A percentile compares a stretch with the other conserved stretches of the same genome.
phyloP scores from a whole-genome alignment of 1,140 invertebrate species.

The Zaprionus lachaisei region DNA sequence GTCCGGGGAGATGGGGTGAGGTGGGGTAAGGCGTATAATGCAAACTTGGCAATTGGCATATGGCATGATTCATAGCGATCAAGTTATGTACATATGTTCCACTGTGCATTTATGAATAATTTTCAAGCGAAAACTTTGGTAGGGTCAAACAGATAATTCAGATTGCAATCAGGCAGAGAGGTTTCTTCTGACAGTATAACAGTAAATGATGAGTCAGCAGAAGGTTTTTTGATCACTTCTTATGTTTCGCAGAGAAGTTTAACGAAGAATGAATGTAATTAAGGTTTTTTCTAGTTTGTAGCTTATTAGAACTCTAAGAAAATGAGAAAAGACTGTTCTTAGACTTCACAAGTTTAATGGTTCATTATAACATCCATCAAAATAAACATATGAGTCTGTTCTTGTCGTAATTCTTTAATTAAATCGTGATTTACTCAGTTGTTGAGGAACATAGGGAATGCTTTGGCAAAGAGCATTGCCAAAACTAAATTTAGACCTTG shows the following conservation, averaged over 20 bases:
- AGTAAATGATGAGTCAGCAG: conserved; percentile 8
- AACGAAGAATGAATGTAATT: neutral
- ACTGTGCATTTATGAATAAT: conserved; percentile 23
- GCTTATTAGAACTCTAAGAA: neutral
- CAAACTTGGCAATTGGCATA: conserved; percentile 28
- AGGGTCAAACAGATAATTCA: conserved; percentile 19
- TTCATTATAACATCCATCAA: neutral
- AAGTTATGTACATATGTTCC: conserved; percentile 17
- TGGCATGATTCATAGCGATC: conserved; percentile 32
- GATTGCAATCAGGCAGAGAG: conserved; percentile 6
- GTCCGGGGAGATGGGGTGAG: neutral
- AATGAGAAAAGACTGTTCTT: neutral
- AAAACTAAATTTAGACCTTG: conserved; percentile 9
- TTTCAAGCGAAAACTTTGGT: conserved; percentile 6
- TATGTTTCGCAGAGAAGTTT: neutral
- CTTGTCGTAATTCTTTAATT: neutral
- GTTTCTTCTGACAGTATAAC: conserved; percentile 4
- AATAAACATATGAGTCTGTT: neutral
- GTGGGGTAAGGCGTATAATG: conserved; percentile 22
- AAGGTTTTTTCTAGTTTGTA: neutral
- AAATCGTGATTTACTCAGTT: neutral
- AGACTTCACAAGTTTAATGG: neutral
- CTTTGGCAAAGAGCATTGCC: neutral
- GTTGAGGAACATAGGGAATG: neutral
- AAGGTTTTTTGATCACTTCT: neutral